Percentiles rank a stretch among this genome's conserved stretches.
These are phyloP conservation scores for Sarotherodon lohbergeri DNA, from an alignment of 2,113 vertebrate genomes.

Conservation along the genomic window DNA sequence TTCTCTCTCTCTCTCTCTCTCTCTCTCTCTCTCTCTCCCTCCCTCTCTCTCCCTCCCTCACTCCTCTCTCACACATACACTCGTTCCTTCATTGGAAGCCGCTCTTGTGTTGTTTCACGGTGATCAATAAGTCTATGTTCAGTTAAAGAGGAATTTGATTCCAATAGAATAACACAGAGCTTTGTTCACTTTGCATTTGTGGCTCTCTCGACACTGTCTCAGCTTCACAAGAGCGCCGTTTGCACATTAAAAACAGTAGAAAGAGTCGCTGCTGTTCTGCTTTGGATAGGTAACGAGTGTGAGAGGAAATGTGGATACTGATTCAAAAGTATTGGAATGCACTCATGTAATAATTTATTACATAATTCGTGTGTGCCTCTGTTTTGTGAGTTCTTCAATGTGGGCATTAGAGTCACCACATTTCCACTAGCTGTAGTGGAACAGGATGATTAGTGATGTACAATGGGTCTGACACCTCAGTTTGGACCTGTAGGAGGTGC, in stretches of 20 bases:
- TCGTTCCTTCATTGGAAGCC: conserved; percentile 47
- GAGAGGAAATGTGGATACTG: background rate
- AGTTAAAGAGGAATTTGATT: conserved; percentile 72
- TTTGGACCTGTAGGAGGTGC: conserved; percentile 22
- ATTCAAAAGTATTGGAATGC: background rate
- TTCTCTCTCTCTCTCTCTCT: background rate
- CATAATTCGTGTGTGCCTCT: conserved; percentile 45
- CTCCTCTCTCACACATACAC: background rate
- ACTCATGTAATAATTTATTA: background rate
- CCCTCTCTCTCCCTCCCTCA: background rate
- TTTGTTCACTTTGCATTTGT: conserved; percentile 58
- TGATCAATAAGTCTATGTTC: conserved; percentile 69
- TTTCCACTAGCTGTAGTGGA: conserved; percentile 82
- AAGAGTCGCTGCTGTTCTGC: background rate
- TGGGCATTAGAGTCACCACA: conserved; percentile 78
- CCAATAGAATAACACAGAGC: conserved; percentile 61
- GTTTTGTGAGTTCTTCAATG: conserved; percentile 81
- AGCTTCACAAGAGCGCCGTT: conserved; percentile 19
- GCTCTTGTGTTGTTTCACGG: conserved; percentile 52
- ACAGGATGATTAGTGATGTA: conserved; percentile 78
- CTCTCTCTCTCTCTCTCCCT: background rate
- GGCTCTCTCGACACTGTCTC: conserved; percentile 19
- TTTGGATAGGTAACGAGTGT: background rate
- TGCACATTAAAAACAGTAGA: background rate
- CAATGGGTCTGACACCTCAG: conserved; percentile 70